A percentile compares a stretch with the other conserved stretches of the same genome.
These are phyloP conservation scores for Centruroides vittatus DNA, from an alignment of 1,140 invertebrate genomes.

Conservation along the genomic window DNA sequence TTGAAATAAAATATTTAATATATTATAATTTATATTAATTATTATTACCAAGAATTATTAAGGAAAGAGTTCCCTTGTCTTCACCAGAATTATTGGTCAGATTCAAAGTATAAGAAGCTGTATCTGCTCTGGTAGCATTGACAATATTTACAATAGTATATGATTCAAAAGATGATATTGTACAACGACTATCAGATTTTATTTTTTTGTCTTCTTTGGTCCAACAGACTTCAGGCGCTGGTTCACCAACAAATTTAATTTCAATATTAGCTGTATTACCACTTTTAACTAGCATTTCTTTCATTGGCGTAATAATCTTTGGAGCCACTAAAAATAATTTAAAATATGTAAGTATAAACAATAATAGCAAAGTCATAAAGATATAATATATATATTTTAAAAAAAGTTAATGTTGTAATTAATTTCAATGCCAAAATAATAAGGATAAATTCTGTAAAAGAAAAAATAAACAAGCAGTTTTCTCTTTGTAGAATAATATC, in stretches of 20 bases:
- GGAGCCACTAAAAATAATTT: conserved; percentile 50
- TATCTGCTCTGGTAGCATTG: conserved; percentile 74
- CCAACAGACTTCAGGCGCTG: conserved; percentile 72
- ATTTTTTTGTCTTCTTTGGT: conserved; percentile 56
- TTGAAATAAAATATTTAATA: no score
- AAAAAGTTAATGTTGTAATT: no score
- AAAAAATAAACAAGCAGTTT: no score
- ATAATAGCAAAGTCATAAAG: no score
- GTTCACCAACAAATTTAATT: conserved; percentile 83
- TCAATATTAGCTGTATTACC: conserved; percentile 85
- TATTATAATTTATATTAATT: no score
- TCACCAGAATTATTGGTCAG: conserved; percentile 82
- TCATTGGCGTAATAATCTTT: conserved; percentile 78
- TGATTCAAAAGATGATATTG: conserved; percentile 46
- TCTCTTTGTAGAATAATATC: no score
- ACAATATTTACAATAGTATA: conserved; percentile 79
- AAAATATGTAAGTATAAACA: conserved; percentile 9
- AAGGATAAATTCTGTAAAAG: no score
- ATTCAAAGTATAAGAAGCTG: conserved; percentile 82
- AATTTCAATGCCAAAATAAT: no score
- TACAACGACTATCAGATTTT: conserved; percentile 59
- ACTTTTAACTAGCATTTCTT: conserved; percentile 75
- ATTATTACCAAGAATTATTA: conserved; percentile 40
- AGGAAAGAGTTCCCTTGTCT: conserved; percentile 84
- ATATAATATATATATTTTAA: no score